Percentiles rank a stretch among this genome's conserved stretches.
Evolutionary conservation across 2,797 vertebrate genomes (phyloP).

Genomic region (Acridotheres tristis): DNA sequence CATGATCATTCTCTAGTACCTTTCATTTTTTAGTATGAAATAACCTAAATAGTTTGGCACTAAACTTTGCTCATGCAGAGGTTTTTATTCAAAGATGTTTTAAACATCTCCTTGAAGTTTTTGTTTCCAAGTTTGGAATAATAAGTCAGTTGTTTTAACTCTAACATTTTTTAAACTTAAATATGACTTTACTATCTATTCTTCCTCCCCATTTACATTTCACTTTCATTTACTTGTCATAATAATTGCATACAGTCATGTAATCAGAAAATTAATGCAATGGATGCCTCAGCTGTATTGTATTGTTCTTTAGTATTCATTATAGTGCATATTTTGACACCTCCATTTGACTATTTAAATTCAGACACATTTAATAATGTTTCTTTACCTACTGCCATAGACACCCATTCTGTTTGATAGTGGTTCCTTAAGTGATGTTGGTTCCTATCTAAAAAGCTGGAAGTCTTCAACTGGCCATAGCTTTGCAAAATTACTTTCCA

Average conservation of each 20-base stretch:
- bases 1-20: background rate
- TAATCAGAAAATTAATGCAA: background rate
- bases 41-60: background rate
- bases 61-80: background rate
- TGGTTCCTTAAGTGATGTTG: background rate
- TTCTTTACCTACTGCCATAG: background rate
- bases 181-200: background rate
- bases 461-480: background rate
- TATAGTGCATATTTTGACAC: background rate
- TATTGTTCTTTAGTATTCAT: background rate
- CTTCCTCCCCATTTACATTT: background rate
- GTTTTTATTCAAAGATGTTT: background rate
- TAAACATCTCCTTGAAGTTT: background rate
- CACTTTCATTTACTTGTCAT: background rate
- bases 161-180: background rate
- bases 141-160: background rate
- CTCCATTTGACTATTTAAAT: background rate
- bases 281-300: background rate
- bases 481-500: background rate
- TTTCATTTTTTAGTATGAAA: background rate
- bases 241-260: background rate
- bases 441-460: background rate
- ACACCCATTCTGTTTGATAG: background rate
- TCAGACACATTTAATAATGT: background rate
- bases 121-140: background rate